Base-by-base conservation (phyloP, 2,113 vertebrate genomes). In the Dolichallabes microphthalmus region DNA sequence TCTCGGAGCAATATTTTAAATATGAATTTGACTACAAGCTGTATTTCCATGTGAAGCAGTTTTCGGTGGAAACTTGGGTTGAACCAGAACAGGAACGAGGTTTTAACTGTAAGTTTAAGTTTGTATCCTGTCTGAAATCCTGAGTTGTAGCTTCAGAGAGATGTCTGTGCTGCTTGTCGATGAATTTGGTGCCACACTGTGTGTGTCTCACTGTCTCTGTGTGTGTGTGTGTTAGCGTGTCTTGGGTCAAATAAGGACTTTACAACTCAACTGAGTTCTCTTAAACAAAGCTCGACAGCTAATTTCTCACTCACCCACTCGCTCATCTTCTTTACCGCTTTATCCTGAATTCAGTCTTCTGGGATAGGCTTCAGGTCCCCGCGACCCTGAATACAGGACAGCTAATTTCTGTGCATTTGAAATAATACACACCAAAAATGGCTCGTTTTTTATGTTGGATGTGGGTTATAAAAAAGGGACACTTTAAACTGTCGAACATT, bases 101-200 rank as follows among this genome's bases (percentile, higher is more conserved):
- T 55, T 69, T 81, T n/a, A 82, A 69, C 58, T 81, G 86, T 89
- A 83, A 89, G 83, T 89, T 64, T 89, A 80, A 89, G 83, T 89
- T 64, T n/a, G 45, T 50, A 60, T 52, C 53, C 30, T 55, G 58
- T 71, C 12, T 53, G 25, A 27, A 64, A 63, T 35, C 6, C 10
- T 9, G 15, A 11, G 2, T 15, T 32, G 45, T 32, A 1, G 25
- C 0, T 53, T 12, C 6, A 74, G 22, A 74, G 19, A 2, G 35
- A 4, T 35, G 27, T 15, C 69, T 20, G 6, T 45, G 3, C 19
- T 52, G 73, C 2, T 12, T 25, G 22, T 11, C n/a, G 0, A 12
- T 30, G 45, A 45, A 45, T 45, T 45, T 45, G 8, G 45, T 45
- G 45, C n/a, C n/a, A 1, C 7, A 8, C 45, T 45, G 45, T 45